These are phyloP conservation scores for Polymixis flavicincta DNA, from an alignment of 2,888 invertebrate species.

Conservation along the genomic window DNA sequence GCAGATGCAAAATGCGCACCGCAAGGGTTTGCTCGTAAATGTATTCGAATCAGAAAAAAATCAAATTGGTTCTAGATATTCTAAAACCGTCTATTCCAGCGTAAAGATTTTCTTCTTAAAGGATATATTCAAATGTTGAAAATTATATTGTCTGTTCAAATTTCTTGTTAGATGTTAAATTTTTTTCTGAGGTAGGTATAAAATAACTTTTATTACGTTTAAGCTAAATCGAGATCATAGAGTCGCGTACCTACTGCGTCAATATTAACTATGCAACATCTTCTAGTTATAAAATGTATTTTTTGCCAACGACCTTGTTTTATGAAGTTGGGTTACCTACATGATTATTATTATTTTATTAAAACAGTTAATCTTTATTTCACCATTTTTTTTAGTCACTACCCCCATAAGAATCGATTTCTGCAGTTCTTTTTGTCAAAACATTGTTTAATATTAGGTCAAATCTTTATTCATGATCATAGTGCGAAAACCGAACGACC, in stretches of 20 bases:
- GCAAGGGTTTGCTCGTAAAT: constrained; percentile 60
- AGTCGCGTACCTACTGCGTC: constrained; percentile 10
- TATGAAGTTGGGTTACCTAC: background rate
- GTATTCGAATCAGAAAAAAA: constrained; percentile 66
- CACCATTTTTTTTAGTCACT: too few species aligned
- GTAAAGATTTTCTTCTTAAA: constrained; percentile 19
- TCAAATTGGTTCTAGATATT: constrained; percentile 36
- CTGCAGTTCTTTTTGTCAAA: background rate
- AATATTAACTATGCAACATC: constrained; percentile 19
- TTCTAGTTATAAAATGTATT: constrained; percentile 1
- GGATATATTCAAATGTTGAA: constrained; percentile 12
- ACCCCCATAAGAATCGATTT: too few species aligned
- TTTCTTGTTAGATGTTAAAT: constrained; percentile 11
- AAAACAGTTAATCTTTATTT: background rate
- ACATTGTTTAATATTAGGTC: background rate
- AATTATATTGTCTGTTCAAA: constrained; percentile 18
- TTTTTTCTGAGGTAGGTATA: background rate
- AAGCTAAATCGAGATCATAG: constrained; percentile 14
- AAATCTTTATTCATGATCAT: too few species aligned
- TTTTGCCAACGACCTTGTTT: background rate
- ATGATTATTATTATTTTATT: background rate
- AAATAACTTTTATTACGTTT: constrained; percentile 4
- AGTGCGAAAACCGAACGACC: background rate
- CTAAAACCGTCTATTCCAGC: constrained; percentile 24
- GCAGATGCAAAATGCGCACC: constrained; percentile 49